These are phyloP conservation scores for Peromyscus eremicus DNA, from an alignment of 2,797 vertebrate species.

Conservation along the genomic window DNA sequence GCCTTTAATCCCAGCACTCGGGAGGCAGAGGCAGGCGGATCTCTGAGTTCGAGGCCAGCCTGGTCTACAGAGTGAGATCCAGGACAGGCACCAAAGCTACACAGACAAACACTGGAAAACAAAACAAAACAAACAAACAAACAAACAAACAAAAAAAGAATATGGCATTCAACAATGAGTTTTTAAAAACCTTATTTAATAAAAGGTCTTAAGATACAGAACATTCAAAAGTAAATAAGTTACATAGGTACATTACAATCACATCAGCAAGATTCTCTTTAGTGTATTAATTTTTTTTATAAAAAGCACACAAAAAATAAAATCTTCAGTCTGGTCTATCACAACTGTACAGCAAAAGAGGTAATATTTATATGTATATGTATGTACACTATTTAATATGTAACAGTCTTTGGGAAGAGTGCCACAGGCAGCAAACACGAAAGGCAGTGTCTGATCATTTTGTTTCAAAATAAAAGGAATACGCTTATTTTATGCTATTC, in stretches of 20 bases:
- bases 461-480: slow-evolving; percentile 90
- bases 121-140: no score
- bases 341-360: slow-evolving; percentile 91
- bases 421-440: slow-evolving; percentile 90
- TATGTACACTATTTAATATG: slow-evolving; percentile 86
- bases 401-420: slow-evolving; percentile 91
- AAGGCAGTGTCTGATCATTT: slow-evolving; percentile 89
- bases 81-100: no score
- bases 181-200: slow-evolving; percentile 91
- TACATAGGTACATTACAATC: slow-evolving; percentile 91
- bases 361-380: slow-evolving; percentile 86
- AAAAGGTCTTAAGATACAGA: slow-evolving; percentile 90
- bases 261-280: slow-evolving; percentile 91
- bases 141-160: no score
- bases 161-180: slow-evolving; percentile 66
- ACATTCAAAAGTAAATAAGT: slow-evolving; percentile 92
- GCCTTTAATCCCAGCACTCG: no score
- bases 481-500: slow-evolving; percentile 88
- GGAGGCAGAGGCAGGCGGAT: no score
- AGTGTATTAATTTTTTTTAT: slow-evolving; percentile 92
- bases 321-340: slow-evolving; percentile 89
- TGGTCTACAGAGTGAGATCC: no score
- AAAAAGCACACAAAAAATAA: slow-evolving; percentile 92
- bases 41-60: no score
- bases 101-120: no score